phyloP scores from a whole-genome alignment of 2,888 invertebrate genomes.

The Cactoblastis cactorum region DNA sequence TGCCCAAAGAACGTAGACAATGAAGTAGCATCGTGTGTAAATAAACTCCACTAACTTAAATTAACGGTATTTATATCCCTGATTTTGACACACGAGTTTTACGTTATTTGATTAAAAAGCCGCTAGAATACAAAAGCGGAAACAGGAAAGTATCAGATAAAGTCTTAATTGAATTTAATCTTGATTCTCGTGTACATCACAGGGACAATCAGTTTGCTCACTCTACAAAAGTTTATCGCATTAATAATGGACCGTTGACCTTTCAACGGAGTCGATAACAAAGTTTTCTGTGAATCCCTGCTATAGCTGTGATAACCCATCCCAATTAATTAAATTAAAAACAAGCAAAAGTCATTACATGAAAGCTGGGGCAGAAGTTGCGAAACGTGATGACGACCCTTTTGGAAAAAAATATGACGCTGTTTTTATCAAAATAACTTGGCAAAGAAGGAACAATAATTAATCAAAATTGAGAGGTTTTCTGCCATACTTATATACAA shows the following conservation, averaged over 20 bases:
- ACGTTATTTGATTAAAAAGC: slow-evolving; percentile 44
- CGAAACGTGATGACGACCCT: slow-evolving; percentile 37
- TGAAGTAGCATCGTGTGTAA: slow-evolving; percentile 62
- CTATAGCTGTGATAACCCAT: slow-evolving; percentile 62
- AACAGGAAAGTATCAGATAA: slow-evolving; percentile 33
- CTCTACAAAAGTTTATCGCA: slow-evolving; percentile 35
- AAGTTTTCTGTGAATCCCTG: slow-evolving; percentile 56
- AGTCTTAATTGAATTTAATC: slow-evolving; percentile 41
- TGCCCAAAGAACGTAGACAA: slow-evolving; percentile 52
- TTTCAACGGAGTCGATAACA: slow-evolving; percentile 43
- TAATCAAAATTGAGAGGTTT: neutral
- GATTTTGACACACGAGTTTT: slow-evolving; percentile 58
- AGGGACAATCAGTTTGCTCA: slow-evolving; percentile 27
- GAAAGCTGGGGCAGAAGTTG: slow-evolving; percentile 49
- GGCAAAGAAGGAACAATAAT: neutral
- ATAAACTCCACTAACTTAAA: slow-evolving; percentile 58
- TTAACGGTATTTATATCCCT: slow-evolving; percentile 57
- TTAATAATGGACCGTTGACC: slow-evolving; percentile 43
- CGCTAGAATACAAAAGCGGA: slow-evolving; percentile 33
- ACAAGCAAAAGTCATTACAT: slow-evolving; percentile 66
- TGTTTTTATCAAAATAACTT: neutral
- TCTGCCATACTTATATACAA: no score
- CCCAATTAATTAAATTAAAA: slow-evolving; percentile 72
- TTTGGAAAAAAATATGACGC: slow-evolving; percentile 36
- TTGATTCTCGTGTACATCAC: slow-evolving; percentile 25